phyloP scores from a whole-genome alignment of 2,888 invertebrate genomes.

The Dione juno region DNA sequence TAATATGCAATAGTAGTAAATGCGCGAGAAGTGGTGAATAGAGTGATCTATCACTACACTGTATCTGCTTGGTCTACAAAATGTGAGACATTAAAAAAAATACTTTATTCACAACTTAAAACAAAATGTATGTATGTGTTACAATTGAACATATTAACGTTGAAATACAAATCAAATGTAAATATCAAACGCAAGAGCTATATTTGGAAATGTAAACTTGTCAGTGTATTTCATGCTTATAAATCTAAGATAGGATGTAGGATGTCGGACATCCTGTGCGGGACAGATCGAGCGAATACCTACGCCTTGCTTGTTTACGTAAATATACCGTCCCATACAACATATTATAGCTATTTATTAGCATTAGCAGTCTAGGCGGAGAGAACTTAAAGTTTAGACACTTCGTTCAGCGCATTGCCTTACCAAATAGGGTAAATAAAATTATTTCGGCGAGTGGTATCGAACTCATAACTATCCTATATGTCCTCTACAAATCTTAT shows the following conservation, averaged over 20 bases:
- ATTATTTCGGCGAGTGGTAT: no score
- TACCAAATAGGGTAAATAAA: no score
- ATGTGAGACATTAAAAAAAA: no score
- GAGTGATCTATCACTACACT: no score
- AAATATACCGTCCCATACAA: background rate
- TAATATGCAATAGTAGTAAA: no score
- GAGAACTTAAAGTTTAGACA: no score
- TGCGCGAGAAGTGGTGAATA: no score
- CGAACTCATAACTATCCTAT: background rate
- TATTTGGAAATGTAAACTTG: conserved; percentile 29
- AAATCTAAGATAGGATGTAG: conserved; percentile 33
- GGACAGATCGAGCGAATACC: conserved; percentile 12
- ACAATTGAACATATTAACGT: background rate
- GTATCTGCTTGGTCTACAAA: no score
- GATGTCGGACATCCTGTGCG: conserved; percentile 38
- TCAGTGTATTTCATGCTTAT: conserved; percentile 22
- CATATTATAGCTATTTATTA: background rate
- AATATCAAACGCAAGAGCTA: background rate
- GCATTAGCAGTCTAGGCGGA: no score
- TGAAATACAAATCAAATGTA: conserved; percentile 8
- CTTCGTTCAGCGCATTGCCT: no score
- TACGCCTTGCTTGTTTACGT: conserved; percentile 3
- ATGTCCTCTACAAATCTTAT: conserved; percentile 11
- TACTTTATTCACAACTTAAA: no score
- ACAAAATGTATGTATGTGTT: no score